Evolutionary conservation across 2,888 invertebrate genomes (phyloP), one percentile per base, ranked within the genome.

Genomic region (Rhimphoctona megacephalus): DNA sequence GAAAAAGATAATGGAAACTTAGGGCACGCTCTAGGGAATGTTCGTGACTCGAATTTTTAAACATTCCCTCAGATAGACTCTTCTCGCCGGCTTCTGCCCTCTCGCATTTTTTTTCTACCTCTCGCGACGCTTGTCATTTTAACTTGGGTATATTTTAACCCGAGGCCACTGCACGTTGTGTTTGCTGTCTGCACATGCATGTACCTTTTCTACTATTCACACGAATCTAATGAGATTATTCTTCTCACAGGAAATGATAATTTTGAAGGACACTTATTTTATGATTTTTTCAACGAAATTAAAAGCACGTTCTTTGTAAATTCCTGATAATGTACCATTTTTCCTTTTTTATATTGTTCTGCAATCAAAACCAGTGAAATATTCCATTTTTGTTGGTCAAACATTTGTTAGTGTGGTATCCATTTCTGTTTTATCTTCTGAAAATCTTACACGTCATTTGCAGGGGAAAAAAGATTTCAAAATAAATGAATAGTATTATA

Each of bases 11-110:
- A 81, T 49, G 69, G 78, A 81, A 81, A 72, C 79, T 61, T 72
- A 52, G 79, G 79, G 81, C 86, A 85, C 70, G 82, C 86, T 88
- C 73, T 72, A 66, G 83, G 72, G 69, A 86, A 69, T 66, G 78
- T 86, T 88, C 89, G 89, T 89, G 89, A 89, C 88, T 88, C 64
- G 88, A 87, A 89, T 89, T 84, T 81, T 81, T 86, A 64, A 77
- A 70, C 77, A 76, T 74, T 80, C 70, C 74, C 61, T 17, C 25
- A 70, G 77, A 86, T 86, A 83, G 52, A 83, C 83, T 80, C 67
- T 57, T 80, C 77, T 73, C 33, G 22, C 66, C 78, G 57, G 46
- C 36, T 61, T 70, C 67, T 79, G 69, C 61, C 43, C 61, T 67
- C 36, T 69, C 57, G 9, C 69, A 39, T 73, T 46, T 81, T 61